phyloP scores from a whole-genome alignment of 2,113 vertebrate genomes.

The Gymnobelideus leadbeateri region DNA sequence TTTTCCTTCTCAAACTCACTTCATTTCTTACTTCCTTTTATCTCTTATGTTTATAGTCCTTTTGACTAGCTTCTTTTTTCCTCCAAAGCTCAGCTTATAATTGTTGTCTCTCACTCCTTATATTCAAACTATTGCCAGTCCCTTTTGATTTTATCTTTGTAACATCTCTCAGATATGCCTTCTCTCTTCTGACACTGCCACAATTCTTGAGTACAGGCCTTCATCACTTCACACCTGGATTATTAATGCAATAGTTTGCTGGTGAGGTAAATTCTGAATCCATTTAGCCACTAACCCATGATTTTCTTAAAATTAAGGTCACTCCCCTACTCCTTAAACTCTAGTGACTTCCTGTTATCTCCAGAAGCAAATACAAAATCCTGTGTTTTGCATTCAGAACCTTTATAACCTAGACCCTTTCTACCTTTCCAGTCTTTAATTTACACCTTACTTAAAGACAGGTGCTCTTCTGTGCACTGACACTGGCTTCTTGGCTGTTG shows the following conservation, averaged over 20 bases:
- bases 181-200: not conserved
- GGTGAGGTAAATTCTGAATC: not conserved
- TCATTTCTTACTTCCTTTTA: not conserved
- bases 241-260: not conserved
- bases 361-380: not conserved
- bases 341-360: not conserved
- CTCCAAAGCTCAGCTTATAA: no score
- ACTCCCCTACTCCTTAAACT: not conserved
- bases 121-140: not conserved
- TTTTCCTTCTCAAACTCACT: not conserved
- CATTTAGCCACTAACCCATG: not conserved
- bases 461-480: not conserved
- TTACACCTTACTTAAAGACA: not conserved
- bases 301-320: not conserved
- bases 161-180: not conserved
- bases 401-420: not conserved
- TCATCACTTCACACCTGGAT: not conserved
- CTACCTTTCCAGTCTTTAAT: not conserved
- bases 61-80: not conserved
- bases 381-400: not conserved
- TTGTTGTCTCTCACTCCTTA: not conserved
- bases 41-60: not conserved
- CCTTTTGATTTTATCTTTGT: not conserved
- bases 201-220: no score
- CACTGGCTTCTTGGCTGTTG: not conserved